phyloP scores from a whole-genome alignment of 2,113 vertebrate genomes.

The Rostratula benghalensis region DNA sequence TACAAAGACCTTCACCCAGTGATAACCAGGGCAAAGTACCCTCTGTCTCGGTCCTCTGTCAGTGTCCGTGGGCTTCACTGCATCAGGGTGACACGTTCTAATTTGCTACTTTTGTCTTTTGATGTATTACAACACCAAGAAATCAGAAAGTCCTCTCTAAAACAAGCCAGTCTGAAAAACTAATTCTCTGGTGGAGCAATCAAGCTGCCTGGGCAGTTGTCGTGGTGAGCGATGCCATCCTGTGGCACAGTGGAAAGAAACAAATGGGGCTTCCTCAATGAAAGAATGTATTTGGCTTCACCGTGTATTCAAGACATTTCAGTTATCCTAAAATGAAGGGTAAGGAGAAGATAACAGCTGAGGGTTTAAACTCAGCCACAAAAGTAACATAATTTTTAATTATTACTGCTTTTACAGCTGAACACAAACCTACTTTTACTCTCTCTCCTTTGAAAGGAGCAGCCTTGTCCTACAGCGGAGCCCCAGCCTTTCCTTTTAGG shows the following conservation, averaged over 20 bases:
- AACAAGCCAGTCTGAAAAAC: background rate
- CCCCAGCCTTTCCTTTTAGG: background rate
- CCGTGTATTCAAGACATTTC: background rate
- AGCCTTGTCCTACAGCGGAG: background rate
- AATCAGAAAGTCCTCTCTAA: background rate
- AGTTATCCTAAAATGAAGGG: background rate
- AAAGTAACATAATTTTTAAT: background rate
- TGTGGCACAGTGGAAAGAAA: background rate
- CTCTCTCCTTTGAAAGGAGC: background rate
- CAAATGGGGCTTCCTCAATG: background rate
- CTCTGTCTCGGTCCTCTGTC: background rate
- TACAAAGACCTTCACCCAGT: background rate
- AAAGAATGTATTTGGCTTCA: background rate
- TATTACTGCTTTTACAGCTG: background rate
- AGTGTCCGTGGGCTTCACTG: background rate
- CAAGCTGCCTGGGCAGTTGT: background rate
- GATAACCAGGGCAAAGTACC: background rate
- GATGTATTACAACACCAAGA: background rate
- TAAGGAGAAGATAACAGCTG: background rate
- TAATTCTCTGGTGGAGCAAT: background rate
- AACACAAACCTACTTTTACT: background rate
- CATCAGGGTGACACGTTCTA: background rate
- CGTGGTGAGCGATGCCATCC: background rate
- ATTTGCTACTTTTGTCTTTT: background rate
- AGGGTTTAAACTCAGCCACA: background rate